Conservation (phyloP, 1,140 invertebrate species). For the Diachasmimorpha longicaudata region DNA sequence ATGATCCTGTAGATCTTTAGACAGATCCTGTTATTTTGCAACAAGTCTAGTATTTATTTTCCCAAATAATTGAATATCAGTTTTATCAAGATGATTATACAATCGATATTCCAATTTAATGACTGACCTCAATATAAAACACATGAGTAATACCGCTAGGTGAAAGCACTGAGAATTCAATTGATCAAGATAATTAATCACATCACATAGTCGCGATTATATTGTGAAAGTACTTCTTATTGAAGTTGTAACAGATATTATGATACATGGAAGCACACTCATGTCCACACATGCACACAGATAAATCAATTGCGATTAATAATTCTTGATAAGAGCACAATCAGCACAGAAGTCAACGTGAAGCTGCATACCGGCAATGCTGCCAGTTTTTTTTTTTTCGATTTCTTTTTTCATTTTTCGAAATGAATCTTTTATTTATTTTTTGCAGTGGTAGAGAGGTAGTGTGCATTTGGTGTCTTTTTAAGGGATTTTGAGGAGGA, state of each 20-base stretch:
- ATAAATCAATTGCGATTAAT: background rate
- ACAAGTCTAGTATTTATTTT: constrained; percentile 32
- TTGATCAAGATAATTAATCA: background rate
- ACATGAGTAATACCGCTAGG: background rate
- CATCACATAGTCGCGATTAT: background rate
- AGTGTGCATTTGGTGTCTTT: constrained; percentile 9
- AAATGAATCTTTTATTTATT: background rate
- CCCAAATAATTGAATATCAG: background rate
- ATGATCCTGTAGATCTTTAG: constrained; percentile 60
- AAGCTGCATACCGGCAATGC: background rate
- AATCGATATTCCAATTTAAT: background rate
- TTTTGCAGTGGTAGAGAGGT: background rate
- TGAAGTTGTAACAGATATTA: background rate
- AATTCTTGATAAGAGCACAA: constrained; percentile 12
- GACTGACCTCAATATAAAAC: background rate
- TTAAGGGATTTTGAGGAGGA: background rate
- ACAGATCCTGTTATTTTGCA: constrained; percentile 49
- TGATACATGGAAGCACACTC: constrained; percentile 14
- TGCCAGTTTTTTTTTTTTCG: background rate
- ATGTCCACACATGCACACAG: constrained; percentile 19
- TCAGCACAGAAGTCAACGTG: constrained; percentile 17
- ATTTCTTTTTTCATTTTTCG: constrained; percentile 1
- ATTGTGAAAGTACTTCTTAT: background rate
- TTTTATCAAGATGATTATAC: background rate
- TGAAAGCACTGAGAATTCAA: background rate